A percentile compares a stretch with the other conserved stretches of the same genome.
These are phyloP conservation scores for Pipistrellus nathusii DNA, from an alignment of 2,797 vertebrate genomes.

Conservation along the genomic window DNA sequence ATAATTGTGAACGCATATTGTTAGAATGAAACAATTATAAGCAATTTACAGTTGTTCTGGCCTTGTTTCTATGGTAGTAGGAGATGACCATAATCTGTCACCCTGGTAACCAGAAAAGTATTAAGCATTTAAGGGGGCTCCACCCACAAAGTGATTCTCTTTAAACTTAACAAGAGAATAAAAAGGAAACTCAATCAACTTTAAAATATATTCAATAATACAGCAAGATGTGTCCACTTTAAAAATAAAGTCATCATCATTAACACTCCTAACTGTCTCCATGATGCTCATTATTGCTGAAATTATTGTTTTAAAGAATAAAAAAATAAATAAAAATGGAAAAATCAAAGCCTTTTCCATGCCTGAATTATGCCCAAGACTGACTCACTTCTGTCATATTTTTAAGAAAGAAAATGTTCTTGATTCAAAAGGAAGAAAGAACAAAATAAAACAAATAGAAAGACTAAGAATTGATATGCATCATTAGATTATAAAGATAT, in stretches of 20 bases:
- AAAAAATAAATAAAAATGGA: background rate
- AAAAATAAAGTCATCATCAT: conserved; percentile 67
- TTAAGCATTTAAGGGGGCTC: conserved; percentile 68
- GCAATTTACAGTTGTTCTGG: conserved; percentile 84
- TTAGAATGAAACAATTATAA: conserved; percentile 85
- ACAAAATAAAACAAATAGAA: background rate
- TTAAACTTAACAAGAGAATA: conserved; percentile 31
- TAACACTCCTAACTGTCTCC: conserved; percentile 55
- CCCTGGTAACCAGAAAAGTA: conserved; percentile 79
- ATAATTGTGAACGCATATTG: conserved; percentile 82
- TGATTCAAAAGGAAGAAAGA: conserved; percentile 20
- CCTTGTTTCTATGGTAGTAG: conserved; percentile 81
- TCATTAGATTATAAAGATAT: conserved; percentile 75
- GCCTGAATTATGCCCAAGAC: conserved; percentile 55
- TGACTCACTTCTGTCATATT: background rate
- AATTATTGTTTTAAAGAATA: background rate
- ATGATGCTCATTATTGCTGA: background rate
- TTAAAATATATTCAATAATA: conserved; percentile 60
- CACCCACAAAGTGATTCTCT: conserved; percentile 66
- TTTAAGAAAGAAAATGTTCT: background rate
- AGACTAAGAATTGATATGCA: background rate
- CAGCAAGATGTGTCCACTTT: conserved; percentile 57
- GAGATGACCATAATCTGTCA: conserved; percentile 82
- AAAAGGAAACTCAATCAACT: conserved; percentile 43
- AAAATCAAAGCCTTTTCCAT: conserved; percentile 8